Evolutionary conservation across 2,797 vertebrate species (phyloP).

Genomic region (Sebastes minor): DNA sequence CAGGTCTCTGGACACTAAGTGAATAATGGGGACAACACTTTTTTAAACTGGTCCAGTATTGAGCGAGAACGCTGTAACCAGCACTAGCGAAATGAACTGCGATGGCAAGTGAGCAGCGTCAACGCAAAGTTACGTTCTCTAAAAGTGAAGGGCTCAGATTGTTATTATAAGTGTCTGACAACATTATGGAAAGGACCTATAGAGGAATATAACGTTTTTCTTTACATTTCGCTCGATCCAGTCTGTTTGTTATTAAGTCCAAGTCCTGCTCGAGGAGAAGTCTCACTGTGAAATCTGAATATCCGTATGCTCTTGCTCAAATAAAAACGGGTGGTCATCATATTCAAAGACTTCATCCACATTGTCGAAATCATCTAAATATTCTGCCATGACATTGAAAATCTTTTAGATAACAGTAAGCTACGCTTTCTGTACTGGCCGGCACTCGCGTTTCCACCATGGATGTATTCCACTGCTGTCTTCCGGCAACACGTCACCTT

Average conservation of each 20-base stretch:
- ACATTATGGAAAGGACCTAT: neutral
- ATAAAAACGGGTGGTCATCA: neutral
- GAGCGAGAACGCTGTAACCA: neutral
- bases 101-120: too few relatives aligned
- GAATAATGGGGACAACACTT: neutral
- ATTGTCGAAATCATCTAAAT: neutral
- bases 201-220: neutral
- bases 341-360: neutral
- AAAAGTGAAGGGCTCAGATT: neutral
- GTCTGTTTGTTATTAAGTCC: neutral
- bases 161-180: neutral
- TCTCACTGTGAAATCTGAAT: neutral
- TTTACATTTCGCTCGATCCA: neutral
- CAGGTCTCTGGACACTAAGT: neutral
- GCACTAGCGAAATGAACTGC: neutral
- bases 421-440: too few relatives aligned
- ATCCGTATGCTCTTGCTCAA: neutral
- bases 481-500: too few relatives aligned
- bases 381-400: neutral
- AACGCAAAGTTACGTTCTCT: neutral
- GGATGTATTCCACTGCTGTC: too few relatives aligned
- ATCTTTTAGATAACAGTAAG: neutral
- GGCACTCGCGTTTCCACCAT: too few relatives aligned
- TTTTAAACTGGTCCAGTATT: neutral
- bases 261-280: neutral